Percentiles rank a stretch among this genome's conserved stretches.
Evolutionary conservation across 2,888 invertebrate genomes (phyloP).

Genomic region (Eugnorisma glareosa): DNA sequence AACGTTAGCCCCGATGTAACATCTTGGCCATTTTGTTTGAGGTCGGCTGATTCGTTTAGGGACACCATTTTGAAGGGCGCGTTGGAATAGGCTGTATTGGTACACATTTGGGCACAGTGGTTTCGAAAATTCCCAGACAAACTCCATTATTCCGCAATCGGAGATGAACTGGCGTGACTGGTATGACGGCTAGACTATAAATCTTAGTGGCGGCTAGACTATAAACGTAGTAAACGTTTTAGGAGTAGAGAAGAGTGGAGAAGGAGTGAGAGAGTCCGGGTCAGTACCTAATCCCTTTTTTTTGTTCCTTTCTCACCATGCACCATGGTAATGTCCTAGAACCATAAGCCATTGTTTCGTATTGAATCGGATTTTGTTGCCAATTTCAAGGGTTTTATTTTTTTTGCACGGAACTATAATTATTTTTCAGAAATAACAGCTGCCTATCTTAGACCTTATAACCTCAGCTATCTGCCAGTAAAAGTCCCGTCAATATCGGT

Average conservation of each 20-base stretch:
- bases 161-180: not conserved
- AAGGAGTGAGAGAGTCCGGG: not conserved
- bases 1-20: slow-evolving; percentile 5
- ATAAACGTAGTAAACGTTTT: not conserved
- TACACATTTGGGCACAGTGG: not conserved
- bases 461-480: no score
- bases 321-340: not conserved
- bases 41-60: slow-evolving; percentile 14
- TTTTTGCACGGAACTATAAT: no score
- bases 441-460: no score
- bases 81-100: not conserved
- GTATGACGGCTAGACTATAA: slow-evolving; percentile 7
- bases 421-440: no score
- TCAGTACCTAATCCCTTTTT: not conserved
- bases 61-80: not conserved
- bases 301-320: not conserved
- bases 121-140: not conserved
- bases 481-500: no score
- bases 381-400: no score
- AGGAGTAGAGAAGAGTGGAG: no score
- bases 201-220: not conserved
- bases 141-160: slow-evolving; percentile 8
- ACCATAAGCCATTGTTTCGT: not conserved
- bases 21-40: slow-evolving; percentile 2
- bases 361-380: no score